These are phyloP conservation scores for Cotesia typhae DNA, from an alignment of 1,140 invertebrate species.

Conservation along the genomic window DNA sequence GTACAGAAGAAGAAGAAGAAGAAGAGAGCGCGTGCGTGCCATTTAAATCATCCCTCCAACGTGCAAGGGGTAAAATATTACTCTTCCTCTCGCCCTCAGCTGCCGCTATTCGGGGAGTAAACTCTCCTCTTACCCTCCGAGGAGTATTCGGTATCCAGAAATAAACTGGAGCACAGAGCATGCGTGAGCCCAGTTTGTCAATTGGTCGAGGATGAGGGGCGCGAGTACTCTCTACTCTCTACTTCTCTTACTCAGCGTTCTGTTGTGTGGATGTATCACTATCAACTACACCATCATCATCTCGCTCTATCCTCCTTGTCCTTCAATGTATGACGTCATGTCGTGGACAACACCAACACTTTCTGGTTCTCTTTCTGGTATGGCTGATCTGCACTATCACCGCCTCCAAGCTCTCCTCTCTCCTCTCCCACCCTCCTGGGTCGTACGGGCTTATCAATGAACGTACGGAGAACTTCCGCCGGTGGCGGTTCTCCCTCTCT, in stretches of 20 bases:
- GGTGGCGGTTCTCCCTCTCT: constrained; percentile 14
- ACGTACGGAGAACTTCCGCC: constrained; percentile 39
- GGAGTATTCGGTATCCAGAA: constrained; percentile 3
- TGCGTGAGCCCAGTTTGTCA: constrained; percentile 9
- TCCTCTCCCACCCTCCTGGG: constrained; percentile 26
- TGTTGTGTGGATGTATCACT: too few relatives aligned
- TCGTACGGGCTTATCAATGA: constrained; percentile 44
- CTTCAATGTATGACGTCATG: constrained; percentile 21
- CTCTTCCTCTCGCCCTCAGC: too few relatives aligned
- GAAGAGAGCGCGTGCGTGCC: constrained; percentile 10
- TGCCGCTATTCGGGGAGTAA: background rate
- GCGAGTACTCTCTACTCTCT: background rate
- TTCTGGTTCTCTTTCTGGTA: constrained; percentile 14
- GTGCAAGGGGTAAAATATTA: too few relatives aligned
- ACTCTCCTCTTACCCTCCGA: background rate
- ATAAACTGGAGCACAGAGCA: constrained; percentile 6
- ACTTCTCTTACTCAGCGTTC: too few relatives aligned
- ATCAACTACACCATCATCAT: background rate
- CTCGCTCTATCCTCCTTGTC: background rate
- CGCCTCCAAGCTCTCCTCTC: too few relatives aligned
- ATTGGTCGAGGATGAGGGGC: constrained; percentile 25
- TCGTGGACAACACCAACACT: constrained; percentile 10
- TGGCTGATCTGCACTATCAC: constrained; percentile 1
- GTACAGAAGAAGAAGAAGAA: background rate
- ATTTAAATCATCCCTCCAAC: constrained; percentile 17